A percentile compares a stretch with the other conserved stretches of the same genome.
Evolutionary conservation across 2,797 vertebrate species (phyloP).

Genomic region (Bufotes viridis): DNA sequence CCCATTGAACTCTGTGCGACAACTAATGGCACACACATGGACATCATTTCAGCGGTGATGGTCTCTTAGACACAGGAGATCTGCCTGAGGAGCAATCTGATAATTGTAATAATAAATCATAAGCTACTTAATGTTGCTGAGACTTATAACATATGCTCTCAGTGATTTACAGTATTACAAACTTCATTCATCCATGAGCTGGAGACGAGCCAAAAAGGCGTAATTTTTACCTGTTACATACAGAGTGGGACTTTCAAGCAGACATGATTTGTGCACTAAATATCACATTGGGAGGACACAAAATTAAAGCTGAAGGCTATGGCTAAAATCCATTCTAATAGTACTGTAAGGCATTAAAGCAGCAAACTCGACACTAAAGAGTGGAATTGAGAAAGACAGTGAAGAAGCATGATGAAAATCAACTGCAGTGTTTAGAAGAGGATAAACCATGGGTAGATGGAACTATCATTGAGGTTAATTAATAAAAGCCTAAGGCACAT

Average conservation of each 20-base stretch:
- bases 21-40: slow-evolving; percentile 53
- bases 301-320: slow-evolving; percentile 10
- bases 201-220: slow-evolving; percentile 35
- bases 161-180: slow-evolving; percentile 56
- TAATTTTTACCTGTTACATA: slow-evolving; percentile 41
- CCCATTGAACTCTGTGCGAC: slow-evolving; percentile 46
- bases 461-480: background rate
- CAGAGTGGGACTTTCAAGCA: slow-evolving; percentile 28
- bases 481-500: background rate
- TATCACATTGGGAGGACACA: slow-evolving; percentile 25
- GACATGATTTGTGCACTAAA: slow-evolving; percentile 38
- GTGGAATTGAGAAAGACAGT: no score
- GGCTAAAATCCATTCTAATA: background rate
- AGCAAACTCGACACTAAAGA: background rate
- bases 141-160: slow-evolving; percentile 50
- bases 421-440: background rate
- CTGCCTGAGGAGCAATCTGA: slow-evolving; percentile 55
- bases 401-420: background rate
- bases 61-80: slow-evolving; percentile 54
- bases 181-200: slow-evolving; percentile 52
- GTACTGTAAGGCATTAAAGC: background rate
- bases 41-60: slow-evolving; percentile 48
- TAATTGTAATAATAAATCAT: slow-evolving; percentile 58
- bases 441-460: background rate
- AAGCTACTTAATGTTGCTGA: slow-evolving; percentile 56